Evolutionary conservation across 2,113 vertebrate genomes (phyloP).

Genomic region (Charadrius vociferus): DNA sequence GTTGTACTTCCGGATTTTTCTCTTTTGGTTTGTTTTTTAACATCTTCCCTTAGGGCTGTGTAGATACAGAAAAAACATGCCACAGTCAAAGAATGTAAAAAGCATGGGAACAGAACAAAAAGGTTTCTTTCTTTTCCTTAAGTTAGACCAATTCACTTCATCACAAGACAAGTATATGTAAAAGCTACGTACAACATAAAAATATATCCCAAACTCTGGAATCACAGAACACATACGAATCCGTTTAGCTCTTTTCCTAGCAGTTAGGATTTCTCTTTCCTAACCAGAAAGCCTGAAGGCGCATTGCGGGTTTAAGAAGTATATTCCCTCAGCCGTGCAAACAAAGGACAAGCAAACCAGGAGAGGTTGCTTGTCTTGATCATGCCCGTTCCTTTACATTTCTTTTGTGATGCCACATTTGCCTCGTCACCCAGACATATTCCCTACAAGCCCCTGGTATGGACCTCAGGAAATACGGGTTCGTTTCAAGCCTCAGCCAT

Average conservation of each 20-base stretch:
- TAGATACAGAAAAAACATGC: background rate
- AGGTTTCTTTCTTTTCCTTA: background rate
- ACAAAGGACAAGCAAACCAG: background rate
- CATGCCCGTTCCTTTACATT: background rate
- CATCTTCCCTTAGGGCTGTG: background rate
- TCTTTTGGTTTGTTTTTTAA: background rate
- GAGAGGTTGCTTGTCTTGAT: background rate
- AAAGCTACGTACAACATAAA: background rate
- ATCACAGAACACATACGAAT: background rate
- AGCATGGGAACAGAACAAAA: background rate
- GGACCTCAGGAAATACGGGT: background rate
- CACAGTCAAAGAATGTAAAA: background rate
- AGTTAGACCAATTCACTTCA: background rate
- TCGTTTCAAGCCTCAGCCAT: background rate
- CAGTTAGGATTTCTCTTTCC: background rate
- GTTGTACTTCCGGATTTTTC: background rate
- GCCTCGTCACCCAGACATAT: background rate
- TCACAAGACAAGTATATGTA: background rate
- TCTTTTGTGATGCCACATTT: background rate
- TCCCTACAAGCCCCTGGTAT: background rate
- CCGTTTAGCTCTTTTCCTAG: background rate
- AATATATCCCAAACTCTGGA: background rate
- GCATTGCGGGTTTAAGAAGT: background rate
- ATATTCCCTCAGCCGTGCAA: background rate
- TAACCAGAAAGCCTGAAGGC: background rate